These are phyloP conservation scores for Hetaerina americana DNA, from an alignment of 1,140 invertebrate genomes.

Conservation along the genomic window DNA sequence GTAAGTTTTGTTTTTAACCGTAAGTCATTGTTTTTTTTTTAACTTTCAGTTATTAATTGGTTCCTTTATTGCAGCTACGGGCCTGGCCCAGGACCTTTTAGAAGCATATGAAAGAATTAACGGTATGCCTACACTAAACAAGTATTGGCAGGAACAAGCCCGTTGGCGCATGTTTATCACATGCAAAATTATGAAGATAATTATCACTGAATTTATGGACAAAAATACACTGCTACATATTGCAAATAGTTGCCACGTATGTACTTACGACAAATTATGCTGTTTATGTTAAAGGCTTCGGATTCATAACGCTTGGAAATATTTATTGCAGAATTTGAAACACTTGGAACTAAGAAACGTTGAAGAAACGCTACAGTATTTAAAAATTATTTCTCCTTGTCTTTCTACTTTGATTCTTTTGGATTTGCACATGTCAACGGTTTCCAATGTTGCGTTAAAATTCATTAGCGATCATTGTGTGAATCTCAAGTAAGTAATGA, in stretches of 20 bases:
- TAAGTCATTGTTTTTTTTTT: neutral
- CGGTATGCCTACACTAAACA: constrained; percentile 6
- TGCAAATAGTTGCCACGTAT: constrained; percentile 12
- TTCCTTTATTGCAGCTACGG: constrained; percentile 10
- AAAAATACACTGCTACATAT: constrained; percentile 13
- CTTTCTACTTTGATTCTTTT: constrained; percentile 10
- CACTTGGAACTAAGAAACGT: constrained; percentile 14
- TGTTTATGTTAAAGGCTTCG: neutral
- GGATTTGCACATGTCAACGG: constrained; percentile 12
- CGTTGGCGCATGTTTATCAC: constrained; percentile 14
- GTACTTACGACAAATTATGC: no score
- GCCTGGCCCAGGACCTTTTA: constrained; percentile 13
- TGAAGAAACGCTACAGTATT: constrained; percentile 10
- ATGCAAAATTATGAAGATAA: constrained; percentile 8
- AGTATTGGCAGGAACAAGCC: constrained; percentile 12
- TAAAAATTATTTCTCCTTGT: constrained; percentile 13
- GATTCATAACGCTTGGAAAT: no score
- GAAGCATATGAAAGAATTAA: constrained; percentile 12
- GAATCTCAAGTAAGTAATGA: constrained; percentile 11
- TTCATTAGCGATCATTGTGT: constrained; percentile 14
- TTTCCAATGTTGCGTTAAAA: constrained; percentile 7
- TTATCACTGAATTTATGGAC: constrained; percentile 14
- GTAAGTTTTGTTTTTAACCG: constrained; percentile 6
- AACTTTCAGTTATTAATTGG: neutral
- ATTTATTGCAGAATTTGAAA: constrained; percentile 13